A percentile compares a stretch with the other conserved stretches of the same genome.
Evolutionary conservation across 2,888 invertebrate genomes (phyloP).

Genomic region (Catonia carolina): DNA sequence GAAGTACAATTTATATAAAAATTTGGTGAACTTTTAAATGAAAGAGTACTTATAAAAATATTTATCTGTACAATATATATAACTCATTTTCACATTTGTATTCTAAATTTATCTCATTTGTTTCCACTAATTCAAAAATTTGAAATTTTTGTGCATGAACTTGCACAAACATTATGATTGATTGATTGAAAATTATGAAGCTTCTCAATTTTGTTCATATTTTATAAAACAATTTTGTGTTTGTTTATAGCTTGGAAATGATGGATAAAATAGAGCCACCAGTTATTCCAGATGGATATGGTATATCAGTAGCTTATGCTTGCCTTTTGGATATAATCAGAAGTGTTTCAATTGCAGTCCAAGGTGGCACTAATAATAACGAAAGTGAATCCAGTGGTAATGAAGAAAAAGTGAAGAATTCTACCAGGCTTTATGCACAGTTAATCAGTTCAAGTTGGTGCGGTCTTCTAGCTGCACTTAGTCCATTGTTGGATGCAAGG

Average conservation of each 20-base stretch:
- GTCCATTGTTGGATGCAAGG: slow-evolving; percentile 87
- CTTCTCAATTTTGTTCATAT: too few species aligned
- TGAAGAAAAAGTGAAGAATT: background rate
- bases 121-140: too few species aligned
- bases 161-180: too few species aligned
- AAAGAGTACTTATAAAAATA: too few species aligned
- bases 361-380: slow-evolving; percentile 48
- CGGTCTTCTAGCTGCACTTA: slow-evolving; percentile 83
- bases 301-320: slow-evolving; percentile 91
- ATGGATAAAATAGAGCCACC: slow-evolving; percentile 93
- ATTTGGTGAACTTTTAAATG: too few species aligned
- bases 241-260: slow-evolving; percentile 82
- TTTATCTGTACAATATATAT: too few species aligned
- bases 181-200: too few species aligned
- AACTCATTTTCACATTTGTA: too few species aligned
- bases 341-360: slow-evolving; percentile 68
- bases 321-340: slow-evolving; percentile 87
- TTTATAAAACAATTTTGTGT: too few species aligned
- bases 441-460: slow-evolving; percentile 93
- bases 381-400: slow-evolving; percentile 30
- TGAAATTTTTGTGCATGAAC: too few species aligned
- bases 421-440: slow-evolving; percentile 52
- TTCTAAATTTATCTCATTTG: too few species aligned
- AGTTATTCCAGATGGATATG: slow-evolving; percentile 91
- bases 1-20: too few species aligned